Conservation (phyloP, 2,797 vertebrate genomes). For the Xerus rutilus region DNA sequence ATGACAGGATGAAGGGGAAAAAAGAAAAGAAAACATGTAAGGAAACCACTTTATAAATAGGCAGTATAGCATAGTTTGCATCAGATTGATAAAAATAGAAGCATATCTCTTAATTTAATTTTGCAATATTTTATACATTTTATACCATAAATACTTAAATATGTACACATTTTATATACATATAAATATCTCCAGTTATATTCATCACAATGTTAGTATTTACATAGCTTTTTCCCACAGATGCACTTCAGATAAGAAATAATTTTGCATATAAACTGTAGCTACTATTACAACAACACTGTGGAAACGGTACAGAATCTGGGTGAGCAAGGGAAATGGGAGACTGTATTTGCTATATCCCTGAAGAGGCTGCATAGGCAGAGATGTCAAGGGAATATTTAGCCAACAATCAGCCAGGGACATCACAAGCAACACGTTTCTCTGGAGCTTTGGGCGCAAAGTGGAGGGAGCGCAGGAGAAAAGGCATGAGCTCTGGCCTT, state of each 20-base stretch:
- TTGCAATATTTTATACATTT: slow-evolving; percentile 5
- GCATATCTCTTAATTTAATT: background rate
- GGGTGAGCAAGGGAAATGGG: background rate
- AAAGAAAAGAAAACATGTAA: slow-evolving; percentile 61
- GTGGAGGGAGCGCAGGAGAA: too few relatives aligned
- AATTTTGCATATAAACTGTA: background rate
- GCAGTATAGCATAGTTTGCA: slow-evolving; percentile 25
- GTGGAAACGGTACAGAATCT: background rate
- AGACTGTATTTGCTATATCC: background rate
- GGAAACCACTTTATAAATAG: slow-evolving; percentile 72
- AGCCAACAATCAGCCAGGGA: background rate
- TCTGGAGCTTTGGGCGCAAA: background rate
- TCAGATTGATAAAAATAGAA: slow-evolving; percentile 63
- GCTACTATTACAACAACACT: background rate
- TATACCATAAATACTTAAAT: background rate
- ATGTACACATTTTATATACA: background rate
- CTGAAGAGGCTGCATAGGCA: background rate
- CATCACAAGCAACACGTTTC: background rate
- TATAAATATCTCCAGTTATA: background rate
- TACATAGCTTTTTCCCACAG: background rate
- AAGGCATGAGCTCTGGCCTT: background rate
- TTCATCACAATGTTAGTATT: background rate
- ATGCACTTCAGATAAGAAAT: background rate
- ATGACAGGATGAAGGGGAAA: slow-evolving; percentile 64
- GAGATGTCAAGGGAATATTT: background rate